phyloP scores from a whole-genome alignment of 1,140 invertebrate species.

The Vollenhovia emeryi region DNA sequence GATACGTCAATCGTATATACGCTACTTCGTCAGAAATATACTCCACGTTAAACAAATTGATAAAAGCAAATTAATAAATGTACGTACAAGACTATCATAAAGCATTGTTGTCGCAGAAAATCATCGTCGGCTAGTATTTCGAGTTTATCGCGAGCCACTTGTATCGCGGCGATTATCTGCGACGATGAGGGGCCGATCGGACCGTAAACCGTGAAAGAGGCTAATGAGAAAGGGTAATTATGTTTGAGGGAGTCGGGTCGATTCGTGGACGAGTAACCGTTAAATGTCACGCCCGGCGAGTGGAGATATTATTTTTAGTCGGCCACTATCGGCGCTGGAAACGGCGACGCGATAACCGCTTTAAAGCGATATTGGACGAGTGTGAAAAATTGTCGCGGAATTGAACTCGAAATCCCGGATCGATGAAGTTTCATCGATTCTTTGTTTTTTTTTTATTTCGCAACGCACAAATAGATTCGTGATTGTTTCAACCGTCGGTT shows the following conservation, averaged over 20 bases:
- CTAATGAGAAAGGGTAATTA: slow-evolving; percentile 73
- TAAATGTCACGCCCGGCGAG: slow-evolving; percentile 66
- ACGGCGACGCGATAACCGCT: slow-evolving; percentile 47
- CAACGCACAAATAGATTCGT: neutral
- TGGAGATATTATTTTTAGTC: slow-evolving; percentile 66
- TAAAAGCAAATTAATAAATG: neutral
- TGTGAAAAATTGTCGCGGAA: slow-evolving; percentile 46
- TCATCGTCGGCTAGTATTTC: neutral
- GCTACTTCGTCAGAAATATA: neutral
- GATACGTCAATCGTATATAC: neutral
- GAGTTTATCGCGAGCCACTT: slow-evolving; percentile 43
- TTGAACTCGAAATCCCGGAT: slow-evolving; percentile 41
- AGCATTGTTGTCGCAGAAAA: slow-evolving; percentile 2
- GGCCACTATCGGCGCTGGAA: slow-evolving; percentile 35
- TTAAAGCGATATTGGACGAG: slow-evolving; percentile 53
- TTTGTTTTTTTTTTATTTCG: neutral
- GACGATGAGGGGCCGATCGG: slow-evolving; percentile 36
- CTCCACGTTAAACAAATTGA: neutral
- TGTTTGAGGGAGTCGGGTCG: slow-evolving; percentile 48
- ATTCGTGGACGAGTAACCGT: slow-evolving; percentile 64
- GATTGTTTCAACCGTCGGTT: neutral
- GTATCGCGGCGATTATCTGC: slow-evolving; percentile 50
- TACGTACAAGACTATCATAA: neutral
- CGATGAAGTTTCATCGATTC: slow-evolving; percentile 11
- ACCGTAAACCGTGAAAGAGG: slow-evolving; percentile 70